These are phyloP conservation scores for Fistularia tabacaria DNA, from an alignment of 2,797 vertebrate species.

Conservation along the genomic window DNA sequence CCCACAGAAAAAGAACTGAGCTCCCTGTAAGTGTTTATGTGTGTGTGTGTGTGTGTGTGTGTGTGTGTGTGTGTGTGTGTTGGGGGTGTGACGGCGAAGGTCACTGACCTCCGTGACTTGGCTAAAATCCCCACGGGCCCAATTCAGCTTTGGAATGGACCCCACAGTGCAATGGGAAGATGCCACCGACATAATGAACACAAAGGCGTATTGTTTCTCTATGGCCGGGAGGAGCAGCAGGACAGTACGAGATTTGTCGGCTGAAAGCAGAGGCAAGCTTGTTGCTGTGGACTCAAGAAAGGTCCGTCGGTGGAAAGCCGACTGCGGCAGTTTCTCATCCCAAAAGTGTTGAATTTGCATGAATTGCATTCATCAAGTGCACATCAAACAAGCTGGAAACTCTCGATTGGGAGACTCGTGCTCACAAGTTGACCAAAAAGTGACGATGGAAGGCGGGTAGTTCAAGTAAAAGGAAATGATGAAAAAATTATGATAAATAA, in stretches of 20 bases:
- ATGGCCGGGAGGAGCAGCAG: conserved; percentile 67
- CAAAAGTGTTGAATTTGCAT: conserved; percentile 56
- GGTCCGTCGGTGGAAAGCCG: conserved; percentile 58
- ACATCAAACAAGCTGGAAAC: too few species aligned
- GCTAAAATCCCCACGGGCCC: conserved; percentile 79
- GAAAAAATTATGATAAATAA: too few species aligned
- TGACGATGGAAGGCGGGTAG: too few species aligned
- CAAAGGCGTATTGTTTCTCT: conserved; percentile 78
- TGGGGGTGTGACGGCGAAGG: conserved; percentile 58
- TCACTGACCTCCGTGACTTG: conserved; percentile 77
- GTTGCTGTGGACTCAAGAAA: conserved; percentile 71
- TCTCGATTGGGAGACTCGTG: too few species aligned
- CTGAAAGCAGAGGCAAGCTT: conserved; percentile 63
- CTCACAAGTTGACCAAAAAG: too few species aligned
- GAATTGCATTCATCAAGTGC: too few species aligned
- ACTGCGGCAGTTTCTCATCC: conserved; percentile 41
- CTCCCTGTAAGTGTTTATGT: conserved; percentile 47
- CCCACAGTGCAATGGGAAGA: conserved; percentile 80
- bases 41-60: conserved; percentile 42
- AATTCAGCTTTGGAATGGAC: conserved; percentile 76
- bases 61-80: conserved; percentile 46
- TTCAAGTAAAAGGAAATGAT: too few species aligned
- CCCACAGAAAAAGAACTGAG: conserved; percentile 43
- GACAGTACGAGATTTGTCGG: conserved; percentile 73
- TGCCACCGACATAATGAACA: conserved; percentile 77